A percentile compares a stretch with the other conserved stretches of the same genome.
Evolutionary conservation across 2,888 invertebrate genomes (phyloP).

Genomic region (Copidosoma aretas): DNA sequence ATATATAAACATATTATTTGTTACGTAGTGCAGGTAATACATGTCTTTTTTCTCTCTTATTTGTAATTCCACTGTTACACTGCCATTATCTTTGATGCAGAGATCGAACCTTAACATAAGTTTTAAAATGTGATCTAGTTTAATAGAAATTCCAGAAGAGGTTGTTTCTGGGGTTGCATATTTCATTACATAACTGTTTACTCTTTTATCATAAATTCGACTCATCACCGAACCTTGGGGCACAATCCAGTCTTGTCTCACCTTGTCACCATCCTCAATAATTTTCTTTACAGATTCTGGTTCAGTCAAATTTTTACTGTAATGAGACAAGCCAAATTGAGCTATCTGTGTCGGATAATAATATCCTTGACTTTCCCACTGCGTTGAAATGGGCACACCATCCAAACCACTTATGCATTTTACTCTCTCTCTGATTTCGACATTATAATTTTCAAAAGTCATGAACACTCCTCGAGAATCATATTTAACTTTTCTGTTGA

Average conservation of each 20-base stretch:
- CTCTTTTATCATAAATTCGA: conserved; percentile 68
- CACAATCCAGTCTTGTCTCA: conserved; percentile 75
- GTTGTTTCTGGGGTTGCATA: conserved; percentile 77
- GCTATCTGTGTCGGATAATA: conserved; percentile 99
- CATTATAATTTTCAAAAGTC: conserved; percentile 97
- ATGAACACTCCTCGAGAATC: conserved; percentile 90
- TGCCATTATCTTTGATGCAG: conserved; percentile 78
- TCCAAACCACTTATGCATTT: conserved; percentile 94
- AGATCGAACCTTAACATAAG: conserved; percentile 80
- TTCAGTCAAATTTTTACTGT: conserved; percentile 91
- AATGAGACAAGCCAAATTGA: conserved; percentile 96
- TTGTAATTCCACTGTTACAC: conserved; percentile 79
- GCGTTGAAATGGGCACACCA: conserved; percentile 94
- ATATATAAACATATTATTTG: conserved; percentile 75
- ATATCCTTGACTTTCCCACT: conserved; percentile 96
- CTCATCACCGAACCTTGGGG: conserved; percentile 74
- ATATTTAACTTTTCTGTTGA: conserved; percentile 87
- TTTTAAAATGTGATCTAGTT: conserved; percentile 74
- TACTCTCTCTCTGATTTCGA: conserved; percentile 93
- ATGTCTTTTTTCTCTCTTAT: conserved; percentile 78
- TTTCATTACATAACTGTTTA: conserved; percentile 71
- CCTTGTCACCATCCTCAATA: conserved; percentile 78
- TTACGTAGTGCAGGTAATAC: conserved; percentile 83
- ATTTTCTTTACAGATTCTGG: conserved; percentile 76
- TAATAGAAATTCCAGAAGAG: conserved; percentile 73